phyloP scores from a whole-genome alignment of 2,797 vertebrate genomes.

The Sphenopsis melanotis region DNA sequence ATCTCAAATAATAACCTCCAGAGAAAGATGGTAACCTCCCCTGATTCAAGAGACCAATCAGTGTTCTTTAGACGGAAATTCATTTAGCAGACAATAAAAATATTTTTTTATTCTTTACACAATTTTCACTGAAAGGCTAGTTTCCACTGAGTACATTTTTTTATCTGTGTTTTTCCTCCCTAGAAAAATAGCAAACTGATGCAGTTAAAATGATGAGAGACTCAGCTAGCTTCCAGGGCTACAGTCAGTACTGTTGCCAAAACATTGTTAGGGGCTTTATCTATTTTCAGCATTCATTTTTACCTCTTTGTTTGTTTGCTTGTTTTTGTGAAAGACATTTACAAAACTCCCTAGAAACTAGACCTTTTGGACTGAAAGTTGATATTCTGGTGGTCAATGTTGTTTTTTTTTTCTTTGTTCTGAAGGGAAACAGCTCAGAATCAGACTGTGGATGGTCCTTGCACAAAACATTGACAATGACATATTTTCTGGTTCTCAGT shows the following conservation, averaged over 20 bases:
- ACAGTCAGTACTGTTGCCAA: background rate
- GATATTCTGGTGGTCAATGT: background rate
- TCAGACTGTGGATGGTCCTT: background rate
- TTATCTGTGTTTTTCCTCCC: accelerated
- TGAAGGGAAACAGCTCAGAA: background rate
- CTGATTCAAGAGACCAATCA: background rate
- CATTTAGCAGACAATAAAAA: background rate
- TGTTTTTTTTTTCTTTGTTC: background rate
- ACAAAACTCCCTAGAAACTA: background rate
- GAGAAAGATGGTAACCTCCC: background rate
- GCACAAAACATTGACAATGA: background rate
- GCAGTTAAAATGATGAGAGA: background rate
- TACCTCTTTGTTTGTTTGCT: background rate
- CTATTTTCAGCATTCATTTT: background rate
- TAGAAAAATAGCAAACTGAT: background rate
- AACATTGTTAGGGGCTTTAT: background rate
- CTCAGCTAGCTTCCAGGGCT: background rate
- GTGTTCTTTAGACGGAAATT: background rate
- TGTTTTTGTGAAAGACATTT: background rate
- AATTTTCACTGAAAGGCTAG: background rate
- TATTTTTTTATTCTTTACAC: background rate
- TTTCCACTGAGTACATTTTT: background rate
- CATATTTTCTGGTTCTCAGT: background rate
- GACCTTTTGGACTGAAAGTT: background rate
- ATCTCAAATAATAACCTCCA: background rate